Conservation (phyloP, 2,113 vertebrate species). For the Sturnira hondurensis region DNA sequence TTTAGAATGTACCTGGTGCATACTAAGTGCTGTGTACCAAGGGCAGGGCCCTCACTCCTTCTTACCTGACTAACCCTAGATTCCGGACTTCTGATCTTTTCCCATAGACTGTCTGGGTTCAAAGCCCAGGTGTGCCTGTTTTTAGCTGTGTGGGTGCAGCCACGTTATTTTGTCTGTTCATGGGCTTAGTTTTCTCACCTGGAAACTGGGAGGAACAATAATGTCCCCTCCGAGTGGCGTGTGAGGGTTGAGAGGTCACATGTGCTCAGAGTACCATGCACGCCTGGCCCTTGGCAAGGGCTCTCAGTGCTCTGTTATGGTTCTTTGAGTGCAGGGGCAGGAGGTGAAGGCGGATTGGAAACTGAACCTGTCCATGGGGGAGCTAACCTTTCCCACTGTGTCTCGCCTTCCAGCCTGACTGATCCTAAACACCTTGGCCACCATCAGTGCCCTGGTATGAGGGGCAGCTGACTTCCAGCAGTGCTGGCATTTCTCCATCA, state of each 20-base stretch:
- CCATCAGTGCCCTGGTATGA: constrained; percentile 82
- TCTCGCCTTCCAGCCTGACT: constrained; percentile 87
- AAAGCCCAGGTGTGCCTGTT: background rate
- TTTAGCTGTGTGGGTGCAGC: background rate
- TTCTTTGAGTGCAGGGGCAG: constrained; percentile 82
- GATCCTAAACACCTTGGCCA: constrained; percentile 84
- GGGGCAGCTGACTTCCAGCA: constrained; percentile 83
- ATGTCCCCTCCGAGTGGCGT: background rate
- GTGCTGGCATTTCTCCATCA: constrained; percentile 83
- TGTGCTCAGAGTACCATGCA: background rate
- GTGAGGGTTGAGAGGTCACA: background rate
- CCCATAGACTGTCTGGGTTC: background rate
- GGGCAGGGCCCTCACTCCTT: too few relatives aligned
- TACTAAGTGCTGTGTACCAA: too few relatives aligned
- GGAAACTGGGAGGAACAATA: background rate
- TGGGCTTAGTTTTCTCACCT: background rate
- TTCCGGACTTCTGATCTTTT: background rate
- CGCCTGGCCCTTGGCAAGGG: accelerated
- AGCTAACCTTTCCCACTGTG: constrained; percentile 85
- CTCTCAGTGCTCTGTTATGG: accelerated
- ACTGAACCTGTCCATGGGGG: constrained; percentile 81
- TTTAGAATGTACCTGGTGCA: background rate
- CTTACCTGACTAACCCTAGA: background rate
- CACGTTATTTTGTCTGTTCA: background rate
- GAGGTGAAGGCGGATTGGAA: constrained; percentile 86